A percentile compares a stretch with the other conserved stretches of the same genome.
Evolutionary conservation across 53 echinoderm and acorn worm species (phyloP).

Genomic region (Echinarachnius parma): DNA sequence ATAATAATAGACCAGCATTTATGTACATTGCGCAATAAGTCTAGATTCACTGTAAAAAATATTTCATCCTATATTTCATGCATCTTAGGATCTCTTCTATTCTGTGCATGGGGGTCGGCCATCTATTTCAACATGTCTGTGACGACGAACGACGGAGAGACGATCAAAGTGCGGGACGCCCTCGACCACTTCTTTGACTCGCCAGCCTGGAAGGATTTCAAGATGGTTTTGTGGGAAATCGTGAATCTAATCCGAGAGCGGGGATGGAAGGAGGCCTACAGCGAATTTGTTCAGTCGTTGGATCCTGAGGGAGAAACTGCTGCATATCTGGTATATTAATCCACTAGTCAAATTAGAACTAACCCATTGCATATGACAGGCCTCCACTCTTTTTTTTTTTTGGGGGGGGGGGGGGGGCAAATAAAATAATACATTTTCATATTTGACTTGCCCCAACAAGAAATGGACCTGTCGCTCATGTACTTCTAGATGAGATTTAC

Average conservation of each 20-base stretch:
- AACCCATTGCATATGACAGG: no score
- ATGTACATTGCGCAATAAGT: no score
- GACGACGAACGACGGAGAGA: slow-evolving; percentile 80
- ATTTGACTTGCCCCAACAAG: no score
- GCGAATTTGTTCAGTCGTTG: slow-evolving; percentile 69
- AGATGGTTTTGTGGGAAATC: slow-evolving; percentile 57
- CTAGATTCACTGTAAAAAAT: no score
- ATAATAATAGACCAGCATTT: no score
- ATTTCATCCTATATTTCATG: no score
- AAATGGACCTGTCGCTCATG: no score
- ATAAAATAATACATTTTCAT: no score
- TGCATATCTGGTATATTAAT: slow-evolving; percentile 70
- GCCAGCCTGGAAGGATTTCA: slow-evolving; percentile 87
- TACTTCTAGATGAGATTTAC: no score
- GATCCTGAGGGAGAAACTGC: slow-evolving; percentile 88
- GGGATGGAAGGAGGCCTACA: slow-evolving; percentile 84
- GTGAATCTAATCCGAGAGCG: slow-evolving; percentile 42
- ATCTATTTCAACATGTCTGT: slow-evolving; percentile 84
- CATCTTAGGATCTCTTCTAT: slow-evolving; percentile 66
- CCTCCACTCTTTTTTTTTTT: no score
- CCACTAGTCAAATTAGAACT: no score
- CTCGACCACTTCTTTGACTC: slow-evolving; percentile 88
- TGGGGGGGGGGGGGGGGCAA: no score
- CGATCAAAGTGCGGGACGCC: slow-evolving; percentile 76
- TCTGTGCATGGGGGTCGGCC: slow-evolving; percentile 60